Base-by-base conservation (phyloP, 2,113 vertebrate genomes). In the Neolamprologus falcicula region DNA sequence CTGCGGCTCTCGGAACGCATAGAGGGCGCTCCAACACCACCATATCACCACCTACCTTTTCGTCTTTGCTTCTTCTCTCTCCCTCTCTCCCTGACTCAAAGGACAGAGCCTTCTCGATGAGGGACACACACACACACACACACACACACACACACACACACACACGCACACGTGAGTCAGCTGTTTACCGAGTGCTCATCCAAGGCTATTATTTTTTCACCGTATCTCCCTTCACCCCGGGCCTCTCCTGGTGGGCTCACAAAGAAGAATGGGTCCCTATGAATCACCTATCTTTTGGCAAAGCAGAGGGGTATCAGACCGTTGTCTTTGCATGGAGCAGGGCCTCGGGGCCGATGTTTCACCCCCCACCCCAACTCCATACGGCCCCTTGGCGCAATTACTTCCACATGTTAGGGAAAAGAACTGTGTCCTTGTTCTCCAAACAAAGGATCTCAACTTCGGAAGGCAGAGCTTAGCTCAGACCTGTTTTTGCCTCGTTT, bases 361-460 rank as follows among this genome's bases (percentile, higher is more conserved):
- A 78, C 17, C 8, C 52, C 1, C 9, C 53, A 52, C 24, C 68
- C 14, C 50, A 87, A 93, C 96, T 93, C 93, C 90, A 7, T 47
- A 61, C 86, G 93, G 94, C 95, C 95, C 81, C 92, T 91, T 94
- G 83, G 88, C 73, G 91, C 97, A 98, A 99, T 99, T 97, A 96
- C 97, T 99, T 99, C 98, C 98, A 99, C 97, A 98, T 99, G 98
- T 98, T 96, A 91, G 95, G 94, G 95, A 94, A 96, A 94, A 96
- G 97, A 98, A 97, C 97, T 96, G 97, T 92, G 90, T 92, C 94
- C 96, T 97, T 97, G 97, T 97, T 97, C 96, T 96, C 95, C 96
- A 97, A 94, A 96, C 95, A 96, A 97, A 98, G 83, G 83, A 84
- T 83, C 85, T 88, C 87, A 90, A 85, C 92, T 90, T 90, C 66